Evolutionary conservation across 2,113 vertebrate genomes (phyloP).

Genomic region (Elgaria multicarinata): DNA sequence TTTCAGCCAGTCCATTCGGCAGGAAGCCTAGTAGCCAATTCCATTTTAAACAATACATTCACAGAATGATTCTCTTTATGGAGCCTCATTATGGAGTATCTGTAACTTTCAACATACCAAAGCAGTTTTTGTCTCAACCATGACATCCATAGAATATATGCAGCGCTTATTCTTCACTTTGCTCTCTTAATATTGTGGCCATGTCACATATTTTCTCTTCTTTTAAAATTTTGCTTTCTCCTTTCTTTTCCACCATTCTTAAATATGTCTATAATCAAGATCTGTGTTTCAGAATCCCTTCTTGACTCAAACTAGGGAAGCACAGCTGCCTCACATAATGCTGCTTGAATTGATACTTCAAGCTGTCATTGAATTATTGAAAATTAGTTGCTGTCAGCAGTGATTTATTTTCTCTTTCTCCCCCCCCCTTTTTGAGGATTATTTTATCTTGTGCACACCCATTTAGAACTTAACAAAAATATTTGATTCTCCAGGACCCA

Average conservation of each 20-base stretch:
- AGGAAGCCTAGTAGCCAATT: too few species aligned
- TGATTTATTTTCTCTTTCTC: constrained; percentile 4
- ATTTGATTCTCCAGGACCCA: neutral
- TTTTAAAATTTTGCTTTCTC: neutral
- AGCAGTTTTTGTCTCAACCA: neutral
- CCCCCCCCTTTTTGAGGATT: neutral
- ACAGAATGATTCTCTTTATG: neutral
- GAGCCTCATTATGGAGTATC: too few species aligned
- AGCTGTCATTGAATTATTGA: neutral
- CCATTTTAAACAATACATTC: neutral
- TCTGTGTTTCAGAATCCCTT: neutral
- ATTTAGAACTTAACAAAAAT: neutral
- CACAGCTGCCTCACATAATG: neutral
- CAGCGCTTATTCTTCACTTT: neutral
- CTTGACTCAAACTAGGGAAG: neutral
- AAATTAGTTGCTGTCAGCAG: neutral
- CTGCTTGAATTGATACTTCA: neutral
- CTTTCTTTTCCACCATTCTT: neutral
- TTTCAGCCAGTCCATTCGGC: too few species aligned
- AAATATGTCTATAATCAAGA: accelerated
- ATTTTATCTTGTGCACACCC: neutral
- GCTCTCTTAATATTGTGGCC: neutral
- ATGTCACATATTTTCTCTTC: neutral
- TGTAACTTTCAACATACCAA: neutral
- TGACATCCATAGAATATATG: neutral